phyloP scores from a whole-genome alignment of 2,113 vertebrate species.

The Clarias macrocephalus region DNA sequence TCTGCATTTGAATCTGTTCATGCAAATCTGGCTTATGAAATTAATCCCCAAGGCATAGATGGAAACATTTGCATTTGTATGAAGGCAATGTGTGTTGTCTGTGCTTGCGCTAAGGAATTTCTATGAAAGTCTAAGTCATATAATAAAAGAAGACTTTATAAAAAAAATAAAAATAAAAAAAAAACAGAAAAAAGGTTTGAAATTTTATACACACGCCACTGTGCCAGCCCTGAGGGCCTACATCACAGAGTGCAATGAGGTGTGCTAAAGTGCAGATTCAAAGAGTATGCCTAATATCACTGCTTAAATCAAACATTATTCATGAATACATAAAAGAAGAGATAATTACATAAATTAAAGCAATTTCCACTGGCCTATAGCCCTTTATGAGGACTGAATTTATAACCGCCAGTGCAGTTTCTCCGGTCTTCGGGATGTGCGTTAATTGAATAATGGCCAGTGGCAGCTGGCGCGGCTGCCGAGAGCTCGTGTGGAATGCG shows the following conservation, averaged over 20 bases:
- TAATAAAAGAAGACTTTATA: constrained; percentile 21
- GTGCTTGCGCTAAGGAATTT: neutral
- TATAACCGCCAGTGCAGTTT: constrained; percentile 23
- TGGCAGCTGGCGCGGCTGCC: constrained; percentile 19
- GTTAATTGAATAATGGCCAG: constrained; percentile 37
- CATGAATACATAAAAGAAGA: constrained; percentile 38
- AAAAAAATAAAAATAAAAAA: constrained; percentile 40
- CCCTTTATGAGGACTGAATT: constrained; percentile 14
- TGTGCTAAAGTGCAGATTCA: neutral
- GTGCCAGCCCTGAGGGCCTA: neutral
- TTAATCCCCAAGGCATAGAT: constrained; percentile 32
- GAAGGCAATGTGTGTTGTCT: constrained; percentile 18
- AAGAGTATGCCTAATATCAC: neutral
- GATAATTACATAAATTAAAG: constrained; percentile 33
- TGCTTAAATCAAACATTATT: constrained; percentile 27
- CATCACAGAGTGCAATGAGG: constrained; percentile 1
- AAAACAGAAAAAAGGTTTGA: constrained; percentile 22
- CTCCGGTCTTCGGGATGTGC: constrained; percentile 13
- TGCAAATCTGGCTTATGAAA: constrained; percentile 37
- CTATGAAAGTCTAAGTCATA: neutral
- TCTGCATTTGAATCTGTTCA: constrained; percentile 32
- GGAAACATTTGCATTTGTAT: constrained; percentile 45
- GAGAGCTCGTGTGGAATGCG: constrained; percentile 41
- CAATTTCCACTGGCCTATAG: constrained; percentile 16
- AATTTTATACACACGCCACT: neutral